These are phyloP conservation scores for Pampusana beccarii DNA, from an alignment of 2,113 vertebrate species.

Conservation along the genomic window DNA sequence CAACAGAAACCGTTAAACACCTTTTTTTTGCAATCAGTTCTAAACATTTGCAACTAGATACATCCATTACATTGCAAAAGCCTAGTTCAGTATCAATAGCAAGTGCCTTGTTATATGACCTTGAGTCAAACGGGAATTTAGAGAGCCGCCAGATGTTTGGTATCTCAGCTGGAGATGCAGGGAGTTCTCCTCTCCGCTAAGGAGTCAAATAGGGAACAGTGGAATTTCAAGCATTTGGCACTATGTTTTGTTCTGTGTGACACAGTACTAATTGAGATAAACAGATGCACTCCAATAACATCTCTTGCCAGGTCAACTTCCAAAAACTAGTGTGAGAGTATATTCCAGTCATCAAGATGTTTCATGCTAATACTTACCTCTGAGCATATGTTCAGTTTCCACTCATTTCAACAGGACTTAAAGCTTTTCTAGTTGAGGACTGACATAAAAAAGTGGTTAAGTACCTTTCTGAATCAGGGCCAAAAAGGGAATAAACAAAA, in stretches of 20 bases:
- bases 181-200: background rate
- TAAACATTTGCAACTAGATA: background rate
- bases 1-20: background rate
- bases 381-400: background rate
- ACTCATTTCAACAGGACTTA: background rate
- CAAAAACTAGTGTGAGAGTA: background rate
- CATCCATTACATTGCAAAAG: background rate
- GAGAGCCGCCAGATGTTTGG: conserved; percentile 6
- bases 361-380: background rate
- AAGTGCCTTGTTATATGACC: background rate
- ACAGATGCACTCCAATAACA: background rate
- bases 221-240: conserved; percentile 52
- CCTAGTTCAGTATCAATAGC: background rate
- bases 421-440: background rate
- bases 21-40: background rate
- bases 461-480: background rate
- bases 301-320: background rate
- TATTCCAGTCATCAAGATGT: background rate
- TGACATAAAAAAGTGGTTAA: background rate
- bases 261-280: conserved; percentile 33
- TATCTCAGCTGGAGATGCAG: background rate
- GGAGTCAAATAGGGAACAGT: background rate
- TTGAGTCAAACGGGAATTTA: background rate
- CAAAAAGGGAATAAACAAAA: background rate
- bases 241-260: background rate